Conservation (phyloP, 1,140 invertebrate genomes). For the Eriocheir sinensis region DNA sequence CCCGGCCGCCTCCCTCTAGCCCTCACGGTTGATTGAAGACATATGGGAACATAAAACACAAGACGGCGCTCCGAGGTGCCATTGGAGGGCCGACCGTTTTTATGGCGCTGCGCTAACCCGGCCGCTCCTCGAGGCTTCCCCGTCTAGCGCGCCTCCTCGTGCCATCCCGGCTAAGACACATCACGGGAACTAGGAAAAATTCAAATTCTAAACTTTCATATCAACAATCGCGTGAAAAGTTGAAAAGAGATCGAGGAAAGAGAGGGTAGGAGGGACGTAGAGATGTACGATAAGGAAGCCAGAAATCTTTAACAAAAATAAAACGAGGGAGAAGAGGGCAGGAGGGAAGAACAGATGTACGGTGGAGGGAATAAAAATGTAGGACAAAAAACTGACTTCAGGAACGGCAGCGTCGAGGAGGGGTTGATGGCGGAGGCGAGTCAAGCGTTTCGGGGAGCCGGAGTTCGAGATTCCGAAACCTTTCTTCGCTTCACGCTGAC, state of each 20-base stretch:
- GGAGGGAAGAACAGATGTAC: neutral
- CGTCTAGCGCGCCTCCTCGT: neutral
- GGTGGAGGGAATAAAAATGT: neutral
- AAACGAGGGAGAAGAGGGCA: neutral
- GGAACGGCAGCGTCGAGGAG: too few relatives aligned
- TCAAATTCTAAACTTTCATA: neutral
- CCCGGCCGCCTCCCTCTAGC: neutral
- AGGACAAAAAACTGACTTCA: too few relatives aligned
- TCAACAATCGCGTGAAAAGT: neutral
- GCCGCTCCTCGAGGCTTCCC: neutral
- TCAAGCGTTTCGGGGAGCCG: too few relatives aligned
- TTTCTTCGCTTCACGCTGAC: neutral
- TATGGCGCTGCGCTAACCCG: neutral
- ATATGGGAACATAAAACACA: slow-evolving; percentile 12
- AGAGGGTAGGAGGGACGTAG: neutral
- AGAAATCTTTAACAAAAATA: neutral
- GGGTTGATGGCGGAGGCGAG: too few relatives aligned
- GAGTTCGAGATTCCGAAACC: neutral
- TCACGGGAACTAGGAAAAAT: too few relatives aligned
- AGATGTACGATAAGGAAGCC: neutral
- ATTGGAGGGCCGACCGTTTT: neutral
- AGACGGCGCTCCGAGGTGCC: neutral
- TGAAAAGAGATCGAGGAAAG: neutral
- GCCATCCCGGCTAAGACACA: neutral
- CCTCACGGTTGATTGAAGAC: neutral